Percentiles rank a stretch among this genome's conserved stretches.
These are phyloP conservation scores for Lonchura striata DNA, from an alignment of 2,113 vertebrate genomes.

Conservation along the genomic window DNA sequence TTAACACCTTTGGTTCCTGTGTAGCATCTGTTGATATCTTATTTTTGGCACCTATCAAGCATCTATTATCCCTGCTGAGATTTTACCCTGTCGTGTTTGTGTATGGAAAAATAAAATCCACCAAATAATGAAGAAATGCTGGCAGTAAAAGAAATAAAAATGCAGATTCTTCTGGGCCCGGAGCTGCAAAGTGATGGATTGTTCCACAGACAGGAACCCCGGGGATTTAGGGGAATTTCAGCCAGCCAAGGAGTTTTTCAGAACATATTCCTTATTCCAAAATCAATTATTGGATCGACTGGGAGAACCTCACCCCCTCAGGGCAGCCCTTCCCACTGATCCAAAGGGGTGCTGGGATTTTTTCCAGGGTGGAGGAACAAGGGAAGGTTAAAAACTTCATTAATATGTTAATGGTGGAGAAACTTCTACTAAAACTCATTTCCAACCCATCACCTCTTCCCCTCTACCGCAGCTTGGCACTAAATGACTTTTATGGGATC, in stretches of 20 bases:
- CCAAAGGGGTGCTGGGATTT: not conserved
- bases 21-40: not conserved
- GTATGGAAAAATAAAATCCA: not conserved
- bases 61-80: not conserved
- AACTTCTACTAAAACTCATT: not conserved
- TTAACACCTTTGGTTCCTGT: not conserved
- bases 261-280: not conserved
- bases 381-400: conserved; percentile 37
- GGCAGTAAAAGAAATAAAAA: not conserved
- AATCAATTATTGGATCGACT: not conserved
- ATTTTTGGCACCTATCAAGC: not conserved
- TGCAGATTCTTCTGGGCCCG: not conserved
- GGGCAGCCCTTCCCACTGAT: not conserved
- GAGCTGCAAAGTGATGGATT: not conserved
- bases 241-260: not conserved
- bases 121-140: not conserved
- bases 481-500: not conserved
- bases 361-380: not conserved
- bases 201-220: not conserved
- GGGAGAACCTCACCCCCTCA: not conserved
- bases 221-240: accelerated
- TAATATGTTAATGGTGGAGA: not conserved
- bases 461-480: accelerated
- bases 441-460: not conserved
- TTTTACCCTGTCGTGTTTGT: not conserved